A percentile compares a stretch with the other conserved stretches of the same genome.
phyloP scores from a whole-genome alignment of 2,888 invertebrate species.

The Keiferia lycopersicella region DNA sequence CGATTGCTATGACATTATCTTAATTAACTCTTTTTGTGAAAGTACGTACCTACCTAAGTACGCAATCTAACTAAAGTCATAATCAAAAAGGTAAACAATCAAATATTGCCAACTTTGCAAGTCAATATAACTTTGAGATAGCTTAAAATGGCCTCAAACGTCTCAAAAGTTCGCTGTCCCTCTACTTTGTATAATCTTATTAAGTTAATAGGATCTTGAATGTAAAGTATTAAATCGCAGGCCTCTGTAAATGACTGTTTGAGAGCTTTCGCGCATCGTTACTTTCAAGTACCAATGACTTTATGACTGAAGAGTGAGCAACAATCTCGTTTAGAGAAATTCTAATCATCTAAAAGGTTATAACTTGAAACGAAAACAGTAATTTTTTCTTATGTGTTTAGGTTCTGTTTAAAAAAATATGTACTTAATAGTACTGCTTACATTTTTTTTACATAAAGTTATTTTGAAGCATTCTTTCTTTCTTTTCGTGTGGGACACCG shows the following conservation, averaged over 20 bases:
- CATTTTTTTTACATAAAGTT: too few species aligned
- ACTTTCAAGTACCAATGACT: constrained; percentile 4
- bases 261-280: neutral
- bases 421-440: too few species aligned
- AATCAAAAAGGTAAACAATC: neutral
- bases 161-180: constrained; percentile 3
- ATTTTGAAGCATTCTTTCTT: too few species aligned
- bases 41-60: too few species aligned
- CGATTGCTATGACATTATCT: too few species aligned
- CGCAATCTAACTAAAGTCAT: neutral
- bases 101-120: neutral
- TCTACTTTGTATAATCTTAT: constrained; percentile 19
- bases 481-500: too few species aligned
- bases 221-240: neutral
- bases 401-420: too few species aligned
- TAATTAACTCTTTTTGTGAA: too few species aligned
- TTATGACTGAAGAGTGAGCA: constrained; percentile 4
- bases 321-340: neutral
- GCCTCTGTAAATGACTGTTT: neutral
- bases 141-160: too few species aligned
- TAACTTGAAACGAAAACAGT: neutral
- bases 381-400: too few species aligned
- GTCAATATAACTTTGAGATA: constrained; percentile 8
- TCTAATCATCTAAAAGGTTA: neutral
- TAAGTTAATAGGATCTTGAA: constrained; percentile 18